These are phyloP conservation scores for Argyrosomus regius DNA, from an alignment of 2,797 vertebrate genomes.

Conservation along the genomic window DNA sequence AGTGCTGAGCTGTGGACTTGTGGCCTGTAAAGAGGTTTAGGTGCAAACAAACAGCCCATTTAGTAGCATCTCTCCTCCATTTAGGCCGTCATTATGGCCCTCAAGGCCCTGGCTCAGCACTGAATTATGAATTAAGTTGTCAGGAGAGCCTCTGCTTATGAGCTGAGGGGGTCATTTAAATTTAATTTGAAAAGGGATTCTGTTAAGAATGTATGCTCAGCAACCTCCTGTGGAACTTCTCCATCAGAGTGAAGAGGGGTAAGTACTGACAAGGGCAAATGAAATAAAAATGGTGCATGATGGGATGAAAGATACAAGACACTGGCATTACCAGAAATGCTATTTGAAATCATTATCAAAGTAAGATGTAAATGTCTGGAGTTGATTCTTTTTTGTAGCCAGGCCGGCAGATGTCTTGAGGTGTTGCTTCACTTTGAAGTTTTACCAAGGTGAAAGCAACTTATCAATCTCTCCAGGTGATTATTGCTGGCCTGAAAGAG, in stretches of 20 bases:
- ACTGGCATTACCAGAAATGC: slow-evolving; percentile 51
- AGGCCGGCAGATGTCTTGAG: slow-evolving; percentile 35
- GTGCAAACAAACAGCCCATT: slow-evolving; percentile 85
- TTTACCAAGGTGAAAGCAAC: slow-evolving; percentile 30
- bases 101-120: slow-evolving; percentile 84
- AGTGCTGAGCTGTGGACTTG: slow-evolving; percentile 85
- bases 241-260: slow-evolving; percentile 66
- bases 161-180: slow-evolving; percentile 86
- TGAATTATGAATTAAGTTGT: slow-evolving; percentile 89
- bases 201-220: slow-evolving; percentile 85
- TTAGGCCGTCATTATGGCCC: slow-evolving; percentile 81
- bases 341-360: slow-evolving; percentile 50
- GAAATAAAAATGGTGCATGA: slow-evolving; percentile 69
- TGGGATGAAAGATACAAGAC: slow-evolving; percentile 51
- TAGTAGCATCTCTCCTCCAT: slow-evolving; percentile 83
- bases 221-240: slow-evolving; percentile 79
- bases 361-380: slow-evolving; percentile 12
- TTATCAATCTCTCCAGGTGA: background rate
- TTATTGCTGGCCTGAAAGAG: background rate
- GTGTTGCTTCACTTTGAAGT: slow-evolving; percentile 43
- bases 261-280: slow-evolving; percentile 73
- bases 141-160: slow-evolving; percentile 85
- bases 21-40: slow-evolving; percentile 84
- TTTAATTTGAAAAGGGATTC: slow-evolving; percentile 91
- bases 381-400: slow-evolving; percentile 22